phyloP scores from a whole-genome alignment of 2,113 vertebrate genomes.

The Ameiurus melas region DNA sequence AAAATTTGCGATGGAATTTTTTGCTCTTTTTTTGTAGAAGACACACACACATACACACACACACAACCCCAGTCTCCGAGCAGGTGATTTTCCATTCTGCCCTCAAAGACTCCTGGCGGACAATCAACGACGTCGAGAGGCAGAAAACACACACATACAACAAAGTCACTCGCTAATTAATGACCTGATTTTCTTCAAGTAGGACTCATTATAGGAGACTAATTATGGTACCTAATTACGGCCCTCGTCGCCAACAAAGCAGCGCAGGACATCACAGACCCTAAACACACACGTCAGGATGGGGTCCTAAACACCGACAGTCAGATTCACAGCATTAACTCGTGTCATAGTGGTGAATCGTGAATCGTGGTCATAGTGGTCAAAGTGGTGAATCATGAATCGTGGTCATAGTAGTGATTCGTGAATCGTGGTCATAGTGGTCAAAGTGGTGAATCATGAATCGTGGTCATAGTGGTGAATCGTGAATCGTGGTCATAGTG shows the following conservation, averaged over 20 bases:
- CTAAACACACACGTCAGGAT: slow-evolving; percentile 14
- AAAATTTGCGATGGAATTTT: no score
- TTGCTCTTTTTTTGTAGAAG: neutral
- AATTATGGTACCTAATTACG: slow-evolving; percentile 56
- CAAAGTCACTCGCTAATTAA: slow-evolving; percentile 73
- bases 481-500: no score
- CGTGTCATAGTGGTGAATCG: neutral
- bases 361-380: no score
- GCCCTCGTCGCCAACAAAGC: slow-evolving; percentile 73
- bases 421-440: no score
- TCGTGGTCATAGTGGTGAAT: no score
- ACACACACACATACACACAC: neutral
- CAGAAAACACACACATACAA: slow-evolving; percentile 51
- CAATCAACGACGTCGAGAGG: neutral
- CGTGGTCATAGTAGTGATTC: neutral
- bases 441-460: no score
- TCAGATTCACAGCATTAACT: neutral
- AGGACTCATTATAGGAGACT: slow-evolving; percentile 77
- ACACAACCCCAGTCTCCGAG: neutral
- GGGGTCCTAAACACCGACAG: neutral
- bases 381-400: no score
- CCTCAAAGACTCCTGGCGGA: neutral
- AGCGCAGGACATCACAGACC: slow-evolving; percentile 18
- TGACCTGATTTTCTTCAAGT: slow-evolving; percentile 76
- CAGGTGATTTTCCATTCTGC: neutral